Base-by-base conservation (phyloP, 2,113 vertebrate species). In the Hippocampus mohnikei region DNA sequence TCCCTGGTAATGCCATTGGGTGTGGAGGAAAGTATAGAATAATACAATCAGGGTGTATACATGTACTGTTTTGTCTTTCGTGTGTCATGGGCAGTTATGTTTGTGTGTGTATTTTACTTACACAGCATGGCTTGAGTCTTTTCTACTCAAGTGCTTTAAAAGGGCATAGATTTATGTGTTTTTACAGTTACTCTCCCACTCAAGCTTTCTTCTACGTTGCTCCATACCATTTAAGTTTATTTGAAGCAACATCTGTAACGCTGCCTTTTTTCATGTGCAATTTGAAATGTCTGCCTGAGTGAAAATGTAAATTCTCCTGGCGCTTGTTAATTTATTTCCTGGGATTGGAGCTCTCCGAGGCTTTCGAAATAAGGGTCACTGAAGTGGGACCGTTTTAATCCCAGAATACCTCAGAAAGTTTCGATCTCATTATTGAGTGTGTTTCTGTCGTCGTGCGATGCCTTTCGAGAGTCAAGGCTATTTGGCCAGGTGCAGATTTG, bases 211-310 rank as follows among this genome's bases (percentile, higher is more conserved):
- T 59, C 75, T 60, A 69, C 46, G 76, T 62, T 13, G n/a, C 79
- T 33, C 25, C 66, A 69, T 70, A 50, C 63, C 48, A 50, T 69
- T 74, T 71, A 56, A 79, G 27, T 86, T 65, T 44, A 81, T 86
- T 63, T 78, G 20, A 69, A 80, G 71, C 70, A 73, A 77, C 79
- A 50, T 65, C 42, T 87, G 86, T 88, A 79, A 84, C 62, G 76
- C 73, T 85, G 83, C 84, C 84, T 89, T 91, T 50, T 82, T 83
- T 77, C 75, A 80, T 80, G 88, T 88, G 85, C 81, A 90, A 87
- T 90, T 88, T 83, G 67, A 88, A 81, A 67, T 80, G 82, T 87
- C 81, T 87, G 86, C 80, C 76, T 86, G 80, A 84, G 71, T 87
- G 75, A 83, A 50, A 67, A 78, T 85, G 84, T 88, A 86, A 87